phyloP scores from a whole-genome alignment of 2,888 invertebrate species.

The Callyntrura guangdongensis region DNA sequence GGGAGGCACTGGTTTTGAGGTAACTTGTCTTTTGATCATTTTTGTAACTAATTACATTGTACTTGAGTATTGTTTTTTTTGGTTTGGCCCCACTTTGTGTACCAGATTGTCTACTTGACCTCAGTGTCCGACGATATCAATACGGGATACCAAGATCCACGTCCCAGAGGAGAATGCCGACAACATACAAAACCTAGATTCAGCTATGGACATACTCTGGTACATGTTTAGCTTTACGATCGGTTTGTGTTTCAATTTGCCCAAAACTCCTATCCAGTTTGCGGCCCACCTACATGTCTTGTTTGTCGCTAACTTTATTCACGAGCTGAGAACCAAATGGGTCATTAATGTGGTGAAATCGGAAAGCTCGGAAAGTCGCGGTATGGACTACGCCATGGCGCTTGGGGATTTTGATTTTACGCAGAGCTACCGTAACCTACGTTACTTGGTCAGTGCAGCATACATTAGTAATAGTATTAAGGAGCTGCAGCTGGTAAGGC shows the following conservation, averaged over 20 bases:
- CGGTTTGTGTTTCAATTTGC: background rate
- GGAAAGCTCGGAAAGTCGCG: background rate
- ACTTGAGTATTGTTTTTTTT: too few relatives aligned
- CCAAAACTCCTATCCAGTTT: background rate
- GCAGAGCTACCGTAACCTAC: slow-evolving; percentile 10
- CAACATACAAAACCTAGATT: slow-evolving; percentile 25
- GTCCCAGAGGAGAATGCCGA: slow-evolving; percentile 65
- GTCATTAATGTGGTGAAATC: slow-evolving; percentile 25
- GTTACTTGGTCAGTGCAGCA: slow-evolving; percentile 40
- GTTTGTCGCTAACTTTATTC: slow-evolving; percentile 44
- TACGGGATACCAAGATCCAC: too few relatives aligned
- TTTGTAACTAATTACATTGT: too few relatives aligned
- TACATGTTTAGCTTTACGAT: slow-evolving; percentile 49
- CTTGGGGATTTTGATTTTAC: slow-evolving; percentile 49
- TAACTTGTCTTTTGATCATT: slow-evolving; percentile 8
- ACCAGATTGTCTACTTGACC: background rate
- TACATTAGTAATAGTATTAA: slow-evolving; percentile 27
- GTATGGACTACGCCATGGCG: slow-evolving; percentile 39
- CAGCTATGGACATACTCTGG: slow-evolving; percentile 52
- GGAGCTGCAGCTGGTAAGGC: slow-evolving; percentile 40
- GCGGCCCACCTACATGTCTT: slow-evolving; percentile 35
- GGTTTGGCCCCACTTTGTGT: too few relatives aligned
- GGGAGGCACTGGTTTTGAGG: slow-evolving; percentile 32
- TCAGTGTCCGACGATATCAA: too few relatives aligned
- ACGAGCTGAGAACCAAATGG: slow-evolving; percentile 45